Base-by-base conservation (phyloP, 2,797 vertebrate genomes). In the Glossophaga mutica region DNA sequence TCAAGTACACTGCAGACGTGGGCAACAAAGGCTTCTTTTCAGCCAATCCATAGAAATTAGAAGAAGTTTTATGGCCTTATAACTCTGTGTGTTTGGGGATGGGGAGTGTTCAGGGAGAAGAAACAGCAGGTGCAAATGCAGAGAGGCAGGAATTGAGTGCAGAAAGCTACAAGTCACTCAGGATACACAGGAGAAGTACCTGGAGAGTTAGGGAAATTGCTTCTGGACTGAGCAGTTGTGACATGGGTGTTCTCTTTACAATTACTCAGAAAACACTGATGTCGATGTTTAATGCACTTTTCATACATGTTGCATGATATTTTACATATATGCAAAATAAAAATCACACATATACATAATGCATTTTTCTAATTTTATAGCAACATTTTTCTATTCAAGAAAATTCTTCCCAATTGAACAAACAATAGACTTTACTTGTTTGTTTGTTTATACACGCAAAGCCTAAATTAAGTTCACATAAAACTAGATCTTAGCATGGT, bases 401-500 rank as follows among this genome's bases (percentile, higher is more conserved):
- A 82, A 86, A 91, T 94, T 89, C 57, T 12, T 96, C 70, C 50
- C 79, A 57, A 22, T 55, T 70, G 71, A 95, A 82, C 44, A 91
- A 91, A 91, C 84, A 94, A 83, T n/a, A 89, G 39, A 50, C 19
- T 71, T 82, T 55, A 46, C n/a, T 94, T 87, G 59, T 55, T 94
- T 87, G 59, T 55, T 94, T 94, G 88, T 82, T 96, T 90, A 92
- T 77, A 46, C 26, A 94, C 62, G 91, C 50, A 59, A 65, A 97
- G 67, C 42, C 37, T 88, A 92, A 93, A 96, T 11, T 78, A 83
- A 96, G 86, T 79, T 97, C 78, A 71, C 81, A 83, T 73, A 94
- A 57, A 96, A 94, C 37, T 70, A 91, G 68, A 57, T 52, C 42
- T 55, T 73, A 73, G 68, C 87, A 87, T 32, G 50, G 79, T 62